A percentile compares a stretch with the other conserved stretches of the same genome.
Evolutionary conservation across 37 sponge, comb jelly and placozoan species (phyloP).

Genomic region (Mnemiopsis leidyi): DNA sequence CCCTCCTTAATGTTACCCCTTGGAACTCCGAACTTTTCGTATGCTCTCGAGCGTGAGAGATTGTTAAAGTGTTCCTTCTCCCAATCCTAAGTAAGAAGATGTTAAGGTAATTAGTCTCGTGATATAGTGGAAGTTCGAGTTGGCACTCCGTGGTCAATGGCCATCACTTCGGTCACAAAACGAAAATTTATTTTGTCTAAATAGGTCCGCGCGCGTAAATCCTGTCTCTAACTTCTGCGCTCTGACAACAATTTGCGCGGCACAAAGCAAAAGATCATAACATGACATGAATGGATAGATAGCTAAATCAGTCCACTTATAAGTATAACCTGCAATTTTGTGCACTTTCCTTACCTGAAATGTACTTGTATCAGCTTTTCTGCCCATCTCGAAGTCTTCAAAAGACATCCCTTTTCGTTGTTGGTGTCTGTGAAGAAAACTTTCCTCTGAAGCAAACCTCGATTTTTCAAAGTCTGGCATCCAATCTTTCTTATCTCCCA

Average conservation of each 20-base stretch:
- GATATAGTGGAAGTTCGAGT: too few species aligned
- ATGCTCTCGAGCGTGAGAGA: neutral
- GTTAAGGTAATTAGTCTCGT: too few species aligned
- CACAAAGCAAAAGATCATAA: too few species aligned
- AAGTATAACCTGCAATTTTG: too few species aligned
- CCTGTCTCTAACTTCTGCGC: too few species aligned
- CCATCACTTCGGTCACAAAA: too few species aligned
- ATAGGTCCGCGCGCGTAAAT: too few species aligned
- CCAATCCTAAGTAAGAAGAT: slow-evolving; percentile 24
- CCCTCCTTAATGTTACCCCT: neutral
- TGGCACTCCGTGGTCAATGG: too few species aligned
- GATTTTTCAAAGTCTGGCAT: neutral
- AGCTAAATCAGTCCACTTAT: too few species aligned
- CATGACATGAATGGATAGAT: too few species aligned
- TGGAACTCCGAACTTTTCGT: neutral
- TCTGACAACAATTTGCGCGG: too few species aligned
- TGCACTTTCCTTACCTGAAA: neutral
- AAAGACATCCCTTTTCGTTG: neutral
- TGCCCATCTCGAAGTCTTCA: neutral
- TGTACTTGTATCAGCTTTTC: neutral
- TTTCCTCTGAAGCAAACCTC: neutral
- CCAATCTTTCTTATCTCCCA: neutral
- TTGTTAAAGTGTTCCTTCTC: slow-evolving; percentile 50
- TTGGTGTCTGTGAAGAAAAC: neutral
- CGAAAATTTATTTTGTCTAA: too few species aligned